These are phyloP conservation scores for Drosophila fuyamai DNA, from an alignment of 1,140 invertebrate genomes.

Conservation along the genomic window DNA sequence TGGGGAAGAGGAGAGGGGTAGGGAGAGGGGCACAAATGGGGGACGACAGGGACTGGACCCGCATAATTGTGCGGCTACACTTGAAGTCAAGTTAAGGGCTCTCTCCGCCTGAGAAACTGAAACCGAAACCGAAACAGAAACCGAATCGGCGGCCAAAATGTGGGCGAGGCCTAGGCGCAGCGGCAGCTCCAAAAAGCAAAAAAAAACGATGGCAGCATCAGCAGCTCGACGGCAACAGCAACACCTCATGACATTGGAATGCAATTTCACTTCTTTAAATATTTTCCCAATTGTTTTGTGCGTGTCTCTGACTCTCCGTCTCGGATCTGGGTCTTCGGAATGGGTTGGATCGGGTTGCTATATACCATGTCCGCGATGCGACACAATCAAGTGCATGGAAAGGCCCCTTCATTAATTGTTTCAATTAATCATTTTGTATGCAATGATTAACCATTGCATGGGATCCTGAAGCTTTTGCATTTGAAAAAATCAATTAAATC, in stretches of 20 bases:
- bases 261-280: slow-evolving; percentile 83
- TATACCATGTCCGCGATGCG: neutral
- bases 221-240: neutral
- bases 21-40: neutral
- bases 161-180: slow-evolving; percentile 64
- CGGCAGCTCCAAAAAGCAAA: slow-evolving; percentile 36
- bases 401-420: neutral
- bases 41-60: slow-evolving; percentile 42
- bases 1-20: neutral
- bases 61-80: slow-evolving; percentile 70
- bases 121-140: slow-evolving; percentile 6
- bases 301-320: slow-evolving; percentile 24
- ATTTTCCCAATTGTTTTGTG: slow-evolving; percentile 76
- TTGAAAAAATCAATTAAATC: too few species aligned
- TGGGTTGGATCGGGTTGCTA: slow-evolving; percentile 5
- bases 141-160: slow-evolving; percentile 35
- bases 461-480: too few species aligned
- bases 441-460: too few species aligned
- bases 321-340: slow-evolving; percentile 8
- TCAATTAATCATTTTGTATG: neutral
- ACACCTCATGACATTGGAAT: slow-evolving; percentile 67
- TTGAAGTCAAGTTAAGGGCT: slow-evolving; percentile 46
- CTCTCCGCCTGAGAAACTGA: slow-evolving; percentile 13
- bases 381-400: neutral
- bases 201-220: slow-evolving; percentile 9